A percentile compares a stretch with the other conserved stretches of the same genome.
phyloP scores from a whole-genome alignment of 2,113 vertebrate species.

The Stomatorhinus ivindoensis region DNA sequence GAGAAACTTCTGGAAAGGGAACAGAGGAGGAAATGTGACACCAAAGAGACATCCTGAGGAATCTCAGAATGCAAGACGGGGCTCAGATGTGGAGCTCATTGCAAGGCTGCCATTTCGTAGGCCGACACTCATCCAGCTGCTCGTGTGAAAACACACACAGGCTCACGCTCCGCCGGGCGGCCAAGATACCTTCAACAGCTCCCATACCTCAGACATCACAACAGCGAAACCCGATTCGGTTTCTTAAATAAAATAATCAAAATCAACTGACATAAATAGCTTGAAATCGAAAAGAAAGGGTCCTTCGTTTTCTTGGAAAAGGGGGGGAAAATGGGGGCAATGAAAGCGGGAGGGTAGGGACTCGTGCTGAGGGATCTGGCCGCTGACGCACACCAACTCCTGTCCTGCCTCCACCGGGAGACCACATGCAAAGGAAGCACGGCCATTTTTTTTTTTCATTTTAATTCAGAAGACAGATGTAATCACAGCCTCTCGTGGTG shows the following conservation, averaged over 20 bases:
- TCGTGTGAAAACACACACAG: background rate
- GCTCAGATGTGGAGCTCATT: background rate
- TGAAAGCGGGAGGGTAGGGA: background rate
- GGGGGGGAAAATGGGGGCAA: background rate
- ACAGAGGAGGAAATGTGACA: slow-evolving; percentile 1
- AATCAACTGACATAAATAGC: slow-evolving; percentile 1
- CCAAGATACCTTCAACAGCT: background rate
- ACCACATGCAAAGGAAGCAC: slow-evolving; percentile 8
- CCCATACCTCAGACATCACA: background rate
- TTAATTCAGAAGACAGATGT: slow-evolving; percentile 5
- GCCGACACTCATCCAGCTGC: background rate
- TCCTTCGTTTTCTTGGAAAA: slow-evolving; percentile 5
- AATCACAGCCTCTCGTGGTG: slow-evolving; percentile 12
- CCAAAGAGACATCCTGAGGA: background rate
- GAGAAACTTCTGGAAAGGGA: background rate
- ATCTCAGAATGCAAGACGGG: background rate
- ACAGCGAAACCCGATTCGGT: background rate
- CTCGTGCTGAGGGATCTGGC: background rate
- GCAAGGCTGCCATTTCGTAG: background rate
- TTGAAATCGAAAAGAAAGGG: background rate
- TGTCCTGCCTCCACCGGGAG: background rate
- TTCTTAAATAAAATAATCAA: slow-evolving; percentile 8
- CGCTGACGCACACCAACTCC: background rate
- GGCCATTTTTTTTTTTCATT: background rate
- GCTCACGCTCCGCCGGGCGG: background rate